Conservation (phyloP, 35 echinoderm and acorn worm species). For the Ptychodera flava region DNA sequence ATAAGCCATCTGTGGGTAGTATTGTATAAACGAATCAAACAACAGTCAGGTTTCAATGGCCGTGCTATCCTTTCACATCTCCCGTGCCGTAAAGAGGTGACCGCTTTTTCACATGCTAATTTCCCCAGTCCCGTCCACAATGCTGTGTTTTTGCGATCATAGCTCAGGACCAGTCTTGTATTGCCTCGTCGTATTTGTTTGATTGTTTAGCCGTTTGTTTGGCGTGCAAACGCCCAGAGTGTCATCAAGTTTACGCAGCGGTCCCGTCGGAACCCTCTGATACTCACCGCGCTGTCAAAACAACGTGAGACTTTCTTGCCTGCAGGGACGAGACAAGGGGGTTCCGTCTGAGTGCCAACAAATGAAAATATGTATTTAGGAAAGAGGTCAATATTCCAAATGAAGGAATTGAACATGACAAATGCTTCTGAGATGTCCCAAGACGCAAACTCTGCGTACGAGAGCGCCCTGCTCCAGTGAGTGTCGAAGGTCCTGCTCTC, state of each 20-base stretch:
- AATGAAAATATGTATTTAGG: too few relatives aligned
- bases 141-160: not conserved
- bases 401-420: too few relatives aligned
- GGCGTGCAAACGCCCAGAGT: not conserved
- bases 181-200: not conserved
- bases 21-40: constrained; percentile 1
- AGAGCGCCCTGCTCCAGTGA: too few relatives aligned
- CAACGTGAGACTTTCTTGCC: too few relatives aligned
- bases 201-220: not conserved
- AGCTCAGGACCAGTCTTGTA: not conserved
- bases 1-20: not conserved
- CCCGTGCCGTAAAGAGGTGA: not conserved
- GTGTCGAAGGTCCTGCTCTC: too few relatives aligned
- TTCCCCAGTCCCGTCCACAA: not conserved
- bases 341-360: too few relatives aligned
- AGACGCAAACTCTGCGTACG: too few relatives aligned
- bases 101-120: not conserved
- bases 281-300: not conserved
- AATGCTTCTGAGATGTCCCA: too few relatives aligned
- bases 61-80: not conserved
- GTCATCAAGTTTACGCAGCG: not conserved
- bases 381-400: too few relatives aligned
- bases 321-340: too few relatives aligned
- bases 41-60: not conserved
- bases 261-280: not conserved